Conservation (phyloP, 2,113 vertebrate species). For the Ursus arctos region DNA sequence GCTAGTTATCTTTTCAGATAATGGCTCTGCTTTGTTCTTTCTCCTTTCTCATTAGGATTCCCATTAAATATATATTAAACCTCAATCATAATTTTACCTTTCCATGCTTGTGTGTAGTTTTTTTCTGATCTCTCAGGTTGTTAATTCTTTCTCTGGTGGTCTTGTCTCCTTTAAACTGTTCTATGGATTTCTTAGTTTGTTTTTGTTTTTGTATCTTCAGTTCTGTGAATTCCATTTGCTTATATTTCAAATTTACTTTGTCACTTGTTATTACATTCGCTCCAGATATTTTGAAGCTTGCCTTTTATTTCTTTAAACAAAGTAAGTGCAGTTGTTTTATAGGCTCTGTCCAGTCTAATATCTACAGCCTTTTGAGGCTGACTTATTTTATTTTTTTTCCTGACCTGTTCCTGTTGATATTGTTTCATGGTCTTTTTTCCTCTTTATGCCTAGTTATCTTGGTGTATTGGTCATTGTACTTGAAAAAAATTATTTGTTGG, state of each 20-base stretch:
- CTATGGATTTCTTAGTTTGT: neutral
- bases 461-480: neutral
- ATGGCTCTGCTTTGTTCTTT: neutral
- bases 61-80: neutral
- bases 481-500: slow-evolving; percentile 9
- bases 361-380: neutral
- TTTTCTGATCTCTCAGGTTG: neutral
- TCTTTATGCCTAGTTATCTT: neutral
- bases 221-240: neutral
- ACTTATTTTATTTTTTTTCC: neutral
- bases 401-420: neutral
- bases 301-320: neutral
- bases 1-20: neutral
- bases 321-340: neutral
- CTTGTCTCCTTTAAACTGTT: neutral
- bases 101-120: neutral
- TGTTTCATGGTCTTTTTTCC: neutral
- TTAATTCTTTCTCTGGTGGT: neutral
- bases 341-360: neutral
- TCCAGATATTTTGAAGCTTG: neutral
- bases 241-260: neutral
- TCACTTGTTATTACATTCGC: neutral
- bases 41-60: neutral
- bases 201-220: neutral
- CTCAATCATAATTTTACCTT: slow-evolving; percentile 6